Base-by-base conservation (phyloP, 2,888 invertebrate genomes). In the Archaeoteleia sp. region DNA sequence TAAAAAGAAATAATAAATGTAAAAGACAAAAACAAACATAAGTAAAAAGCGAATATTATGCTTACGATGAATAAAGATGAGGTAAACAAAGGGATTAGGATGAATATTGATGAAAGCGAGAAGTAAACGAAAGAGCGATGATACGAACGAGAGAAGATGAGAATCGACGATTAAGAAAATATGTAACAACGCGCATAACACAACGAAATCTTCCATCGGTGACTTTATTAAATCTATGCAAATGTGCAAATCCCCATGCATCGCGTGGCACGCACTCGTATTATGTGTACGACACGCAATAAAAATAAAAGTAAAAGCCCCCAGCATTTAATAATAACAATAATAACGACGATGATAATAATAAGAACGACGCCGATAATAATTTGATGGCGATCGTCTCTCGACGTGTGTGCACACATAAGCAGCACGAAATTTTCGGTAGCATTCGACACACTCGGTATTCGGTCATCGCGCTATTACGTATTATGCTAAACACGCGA, bases 401-500 rank as follows among this genome's bases (percentile, higher is more conserved):
- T 20, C 20, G 20, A 20, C 20, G 20, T 20, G 20, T 20, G 20
- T 20, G 20, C 5, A 20, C 20, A 20, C 20, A 20, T 5, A 45
- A 40, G 34, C 20, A 7, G 43, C 17, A 43, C 43, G 34, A 67
- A 57, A 30, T 53, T 67, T 66, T 58, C 67, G 62, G 67, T 67
- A 62, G 67, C 67, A 27, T 30, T 39, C 49, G 45, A n/a, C 10
- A 43, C 43, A 49, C 58, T 61, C 67, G 48, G 45, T 58, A 25
- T 54, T 45, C 54, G 45, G 46, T n/a, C 13, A 25, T 13, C 42
- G 42, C 42, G 27, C 27, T 13, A 32, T 51, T 42, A 68, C 58
- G 71, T 77, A 81, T 82, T 80, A 82, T 82, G 82, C 81, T 81
- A 81, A 82, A 80, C 78, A 82, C 74, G 77, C 79, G 81, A 81